Conservation (phyloP, 2,113 vertebrate genomes). For the Meles meles region DNA sequence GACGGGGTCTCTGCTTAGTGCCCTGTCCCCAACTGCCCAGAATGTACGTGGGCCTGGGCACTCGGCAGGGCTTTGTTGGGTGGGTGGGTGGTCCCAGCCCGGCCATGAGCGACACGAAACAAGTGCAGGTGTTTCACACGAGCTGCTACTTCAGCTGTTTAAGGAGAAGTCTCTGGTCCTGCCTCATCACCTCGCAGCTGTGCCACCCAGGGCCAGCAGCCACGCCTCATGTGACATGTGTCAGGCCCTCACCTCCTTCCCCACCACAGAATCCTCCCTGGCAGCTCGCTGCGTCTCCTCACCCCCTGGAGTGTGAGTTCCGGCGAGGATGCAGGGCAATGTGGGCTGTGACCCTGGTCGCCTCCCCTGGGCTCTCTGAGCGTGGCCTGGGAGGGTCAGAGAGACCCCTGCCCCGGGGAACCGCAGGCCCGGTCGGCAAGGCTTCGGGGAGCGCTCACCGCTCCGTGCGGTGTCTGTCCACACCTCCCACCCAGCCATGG, state of each 20-base stretch:
- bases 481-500: neutral
- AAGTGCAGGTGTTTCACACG: fast-evolving
- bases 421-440: fast-evolving
- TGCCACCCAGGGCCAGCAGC: neutral
- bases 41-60: neutral
- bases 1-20: neutral
- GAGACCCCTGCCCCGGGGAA: neutral
- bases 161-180: neutral
- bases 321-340: fast-evolving
- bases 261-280: neutral
- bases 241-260: neutral
- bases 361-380: neutral
- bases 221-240: neutral
- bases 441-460: fast-evolving
- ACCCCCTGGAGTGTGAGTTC: neutral
- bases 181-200: neutral
- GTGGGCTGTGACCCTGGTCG: neutral
- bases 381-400: neutral
- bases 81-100: neutral
- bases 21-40: neutral
- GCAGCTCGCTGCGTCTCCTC: neutral
- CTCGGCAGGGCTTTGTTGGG: fast-evolving
- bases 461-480: fast-evolving
- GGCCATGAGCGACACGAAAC: neutral
- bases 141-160: neutral